Conservation (phyloP, 2,113 vertebrate species). For the Tragelaphus imberbis region DNA sequence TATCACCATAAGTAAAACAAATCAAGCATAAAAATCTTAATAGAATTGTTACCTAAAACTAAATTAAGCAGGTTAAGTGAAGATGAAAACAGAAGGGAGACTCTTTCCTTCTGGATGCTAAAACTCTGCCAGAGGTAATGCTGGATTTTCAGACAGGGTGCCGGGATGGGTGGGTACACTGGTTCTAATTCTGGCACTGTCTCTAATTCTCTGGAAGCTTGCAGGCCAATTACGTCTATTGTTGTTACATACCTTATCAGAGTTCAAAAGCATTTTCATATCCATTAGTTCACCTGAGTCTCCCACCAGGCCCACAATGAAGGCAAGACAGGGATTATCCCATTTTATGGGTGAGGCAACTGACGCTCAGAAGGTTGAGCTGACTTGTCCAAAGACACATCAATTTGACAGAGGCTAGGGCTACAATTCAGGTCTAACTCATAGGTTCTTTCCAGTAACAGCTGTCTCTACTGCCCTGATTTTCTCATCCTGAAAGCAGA, state of each 20-base stretch:
- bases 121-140: background rate
- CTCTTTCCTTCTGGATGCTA: background rate
- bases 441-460: background rate
- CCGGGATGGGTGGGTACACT: background rate
- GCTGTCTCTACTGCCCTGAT: background rate
- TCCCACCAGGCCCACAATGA: background rate
- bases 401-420: background rate
- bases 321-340: background rate
- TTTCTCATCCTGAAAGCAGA: background rate
- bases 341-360: conserved; percentile 1
- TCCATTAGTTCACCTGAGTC: background rate
- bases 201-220: background rate
- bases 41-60: background rate
- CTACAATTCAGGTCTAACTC: background rate
- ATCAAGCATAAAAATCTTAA: conserved; percentile 31
- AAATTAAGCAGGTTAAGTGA: background rate
- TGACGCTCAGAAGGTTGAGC: background rate
- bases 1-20: conserved; percentile 41
- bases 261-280: background rate
- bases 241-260: background rate
- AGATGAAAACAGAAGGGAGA: background rate
- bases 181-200: background rate
- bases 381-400: background rate
- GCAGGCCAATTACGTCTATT: background rate
- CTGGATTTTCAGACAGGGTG: background rate